Evolutionary conservation across 1,140 invertebrate genomes (phyloP).

Genomic region (Palaemon carinicauda): DNA sequence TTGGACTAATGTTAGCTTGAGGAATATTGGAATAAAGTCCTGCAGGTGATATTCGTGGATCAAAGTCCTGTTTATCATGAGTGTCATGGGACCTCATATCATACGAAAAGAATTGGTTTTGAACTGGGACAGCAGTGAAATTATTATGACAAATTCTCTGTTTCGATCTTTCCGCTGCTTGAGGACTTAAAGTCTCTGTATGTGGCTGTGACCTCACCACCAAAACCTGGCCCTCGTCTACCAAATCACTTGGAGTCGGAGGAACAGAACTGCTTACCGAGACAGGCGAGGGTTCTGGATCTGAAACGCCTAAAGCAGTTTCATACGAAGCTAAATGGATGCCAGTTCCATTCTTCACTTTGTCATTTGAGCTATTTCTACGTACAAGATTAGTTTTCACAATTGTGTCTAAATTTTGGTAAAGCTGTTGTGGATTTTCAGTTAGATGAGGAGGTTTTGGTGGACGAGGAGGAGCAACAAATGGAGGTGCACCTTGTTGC

Average conservation of each 20-base stretch:
- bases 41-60: constrained; percentile 57
- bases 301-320: constrained; percentile 32
- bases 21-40: constrained; percentile 64
- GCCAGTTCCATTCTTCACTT: constrained; percentile 28
- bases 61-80: constrained; percentile 36
- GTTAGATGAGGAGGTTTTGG: constrained; percentile 75
- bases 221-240: constrained; percentile 76
- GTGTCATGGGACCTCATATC: constrained; percentile 53
- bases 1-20: constrained; percentile 67
- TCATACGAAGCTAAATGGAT: constrained; percentile 37
- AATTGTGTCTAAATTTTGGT: constrained; percentile 67
- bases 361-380: constrained; percentile 42
- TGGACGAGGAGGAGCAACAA: constrained; percentile 74
- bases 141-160: constrained; percentile 77
- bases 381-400: constrained; percentile 23
- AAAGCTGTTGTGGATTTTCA: constrained; percentile 67
- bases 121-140: constrained; percentile 71
- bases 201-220: constrained; percentile 7
- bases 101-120: constrained; percentile 60
- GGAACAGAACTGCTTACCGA: constrained; percentile 50
- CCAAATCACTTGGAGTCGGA: constrained; percentile 35
- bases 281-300: constrained; percentile 55
- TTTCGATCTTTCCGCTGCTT: constrained; percentile 42
- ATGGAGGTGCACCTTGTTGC: constrained; percentile 29
- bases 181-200: constrained; percentile 31